Evolutionary conservation across 2,113 vertebrate species (phyloP).

Genomic region (Brachyhypopomus gauderio): DNA sequence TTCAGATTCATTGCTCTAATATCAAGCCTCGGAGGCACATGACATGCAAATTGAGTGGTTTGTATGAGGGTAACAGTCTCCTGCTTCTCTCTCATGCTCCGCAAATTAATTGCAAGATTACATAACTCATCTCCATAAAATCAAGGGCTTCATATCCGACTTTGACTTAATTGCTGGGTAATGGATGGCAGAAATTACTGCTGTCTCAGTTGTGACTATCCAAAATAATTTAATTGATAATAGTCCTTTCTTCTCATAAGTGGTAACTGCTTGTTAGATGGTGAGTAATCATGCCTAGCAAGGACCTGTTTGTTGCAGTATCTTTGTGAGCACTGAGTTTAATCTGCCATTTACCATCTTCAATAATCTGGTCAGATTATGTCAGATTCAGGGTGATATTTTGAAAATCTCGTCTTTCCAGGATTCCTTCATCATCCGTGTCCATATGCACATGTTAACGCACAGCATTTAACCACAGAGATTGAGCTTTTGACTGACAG

Average conservation of each 20-base stretch:
- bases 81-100: conserved; percentile 2
- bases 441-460: conserved; percentile 35
- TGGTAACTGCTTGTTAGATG: conserved; percentile 5
- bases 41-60: conserved; percentile 39
- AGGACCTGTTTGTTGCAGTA: conserved; percentile 33
- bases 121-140: conserved; percentile 21
- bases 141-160: neutral
- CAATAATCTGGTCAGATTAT: conserved; percentile 66
- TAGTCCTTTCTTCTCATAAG: neutral
- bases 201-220: neutral
- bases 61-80: neutral
- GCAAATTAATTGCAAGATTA: conserved; percentile 30
- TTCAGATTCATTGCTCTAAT: conserved; percentile 39
- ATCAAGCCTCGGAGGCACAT: conserved; percentile 36
- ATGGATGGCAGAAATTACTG: neutral
- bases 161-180: conserved; percentile 14
- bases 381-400: conserved; percentile 52
- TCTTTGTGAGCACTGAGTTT: conserved; percentile 40
- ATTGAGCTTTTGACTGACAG: conserved; percentile 40
- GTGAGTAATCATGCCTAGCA: conserved; percentile 12
- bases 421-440: conserved; percentile 9
- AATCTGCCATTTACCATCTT: conserved; percentile 63
- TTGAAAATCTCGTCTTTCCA: conserved; percentile 56
- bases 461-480: conserved; percentile 15
- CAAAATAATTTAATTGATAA: conserved; percentile 1